Evolutionary conservation across 2,113 vertebrate genomes (phyloP).

Genomic region (Myodes glareolus): DNA sequence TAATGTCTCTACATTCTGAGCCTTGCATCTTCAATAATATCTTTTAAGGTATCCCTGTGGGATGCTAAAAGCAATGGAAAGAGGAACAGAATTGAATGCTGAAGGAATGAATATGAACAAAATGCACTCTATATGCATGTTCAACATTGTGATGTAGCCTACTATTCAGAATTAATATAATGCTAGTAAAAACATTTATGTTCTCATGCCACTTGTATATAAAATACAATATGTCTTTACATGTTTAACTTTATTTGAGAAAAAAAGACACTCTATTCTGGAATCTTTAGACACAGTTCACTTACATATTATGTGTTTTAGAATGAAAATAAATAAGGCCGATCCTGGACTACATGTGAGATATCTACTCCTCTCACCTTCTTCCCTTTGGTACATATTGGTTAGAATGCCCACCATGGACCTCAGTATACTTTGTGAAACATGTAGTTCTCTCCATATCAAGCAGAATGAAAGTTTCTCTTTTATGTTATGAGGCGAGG

Average conservation of each 20-base stretch:
- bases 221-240: neutral
- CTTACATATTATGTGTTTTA: neutral
- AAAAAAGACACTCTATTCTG: neutral
- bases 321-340: neutral
- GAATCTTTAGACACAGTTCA: neutral
- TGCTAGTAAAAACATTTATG: neutral
- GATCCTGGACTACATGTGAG: rapidly evolving
- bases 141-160: neutral
- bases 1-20: neutral
- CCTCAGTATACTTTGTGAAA: neutral
- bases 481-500: neutral
- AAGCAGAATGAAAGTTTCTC: neutral
- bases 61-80: too few relatives aligned
- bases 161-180: neutral
- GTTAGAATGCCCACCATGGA: neutral
- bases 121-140: neutral
- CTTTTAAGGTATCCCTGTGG: neutral
- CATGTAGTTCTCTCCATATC: neutral
- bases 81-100: neutral
- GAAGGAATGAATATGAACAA: neutral
- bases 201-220: neutral
- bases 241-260: neutral
- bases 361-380: neutral
- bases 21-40: too few relatives aligned
- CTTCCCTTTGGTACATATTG: neutral